phyloP scores from a whole-genome alignment of 2,113 vertebrate genomes.

The Oncorhynchus gorbuscha region DNA sequence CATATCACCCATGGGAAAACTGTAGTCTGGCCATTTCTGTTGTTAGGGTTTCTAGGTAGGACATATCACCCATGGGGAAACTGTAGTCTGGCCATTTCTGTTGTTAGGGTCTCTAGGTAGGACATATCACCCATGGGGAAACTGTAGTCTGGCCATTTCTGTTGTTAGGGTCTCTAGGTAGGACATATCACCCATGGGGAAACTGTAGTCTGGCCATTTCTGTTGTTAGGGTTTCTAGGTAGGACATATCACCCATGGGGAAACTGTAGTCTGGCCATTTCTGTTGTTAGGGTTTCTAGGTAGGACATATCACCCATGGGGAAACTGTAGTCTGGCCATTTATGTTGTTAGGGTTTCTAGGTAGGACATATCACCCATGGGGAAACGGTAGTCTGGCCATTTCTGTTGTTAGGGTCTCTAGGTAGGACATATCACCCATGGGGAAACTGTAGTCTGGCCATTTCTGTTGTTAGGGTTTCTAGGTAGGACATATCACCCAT shows the following conservation, averaged over 20 bases:
- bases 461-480: slow-evolving; percentile 47
- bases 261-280: slow-evolving; percentile 50
- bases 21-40: slow-evolving; percentile 48
- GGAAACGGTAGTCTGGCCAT: slow-evolving; percentile 51
- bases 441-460: slow-evolving; percentile 49
- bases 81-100: slow-evolving; percentile 44
- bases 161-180: slow-evolving; percentile 49
- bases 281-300: slow-evolving; percentile 49
- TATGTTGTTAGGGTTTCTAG: slow-evolving; percentile 47
- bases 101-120: slow-evolving; percentile 50
- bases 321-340: slow-evolving; percentile 51
- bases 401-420: slow-evolving; percentile 45
- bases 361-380: slow-evolving; percentile 38
- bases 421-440: slow-evolving; percentile 41
- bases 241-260: slow-evolving; percentile 36
- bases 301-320: slow-evolving; percentile 36
- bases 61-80: slow-evolving; percentile 42
- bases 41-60: slow-evolving; percentile 46
- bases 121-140: slow-evolving; percentile 40
- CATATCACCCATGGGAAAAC: slow-evolving; percentile 43
- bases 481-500: slow-evolving; percentile 41
- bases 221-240: slow-evolving; percentile 49
- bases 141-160: slow-evolving; percentile 45
- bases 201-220: slow-evolving; percentile 46
- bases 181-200: slow-evolving; percentile 39